Percentiles rank a stretch among this genome's conserved stretches.
Conservation (phyloP, 2,797 vertebrate species). For the Alcedo quadribrachys region DNA sequence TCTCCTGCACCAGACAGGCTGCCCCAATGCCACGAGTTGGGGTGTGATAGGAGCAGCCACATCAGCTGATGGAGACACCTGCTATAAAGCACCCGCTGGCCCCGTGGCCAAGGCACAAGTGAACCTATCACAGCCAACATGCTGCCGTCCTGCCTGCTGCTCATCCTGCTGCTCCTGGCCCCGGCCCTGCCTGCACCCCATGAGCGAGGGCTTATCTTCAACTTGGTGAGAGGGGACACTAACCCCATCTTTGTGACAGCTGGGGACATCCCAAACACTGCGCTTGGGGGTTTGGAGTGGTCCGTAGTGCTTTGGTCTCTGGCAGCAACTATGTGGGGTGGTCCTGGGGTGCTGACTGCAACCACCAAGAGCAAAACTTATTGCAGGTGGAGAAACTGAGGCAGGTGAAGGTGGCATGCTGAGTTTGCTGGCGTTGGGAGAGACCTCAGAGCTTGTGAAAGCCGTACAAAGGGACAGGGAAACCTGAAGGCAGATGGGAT, state of each 20-base stretch:
- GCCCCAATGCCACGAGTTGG: background rate
- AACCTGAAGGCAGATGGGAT: no score
- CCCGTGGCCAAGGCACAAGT: fast-evolving
- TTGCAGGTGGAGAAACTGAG: background rate
- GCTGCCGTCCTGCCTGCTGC: background rate
- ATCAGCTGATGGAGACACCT: background rate
- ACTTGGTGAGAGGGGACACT: slow-evolving; percentile 71
- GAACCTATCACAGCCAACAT: background rate
- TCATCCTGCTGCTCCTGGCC: slow-evolving; percentile 26
- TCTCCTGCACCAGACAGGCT: background rate
- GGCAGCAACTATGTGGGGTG: background rate
- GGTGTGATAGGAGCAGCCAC: slow-evolving; percentile 16
- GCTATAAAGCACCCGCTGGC: background rate
- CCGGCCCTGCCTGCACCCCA: background rate
- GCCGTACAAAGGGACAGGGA: background rate
- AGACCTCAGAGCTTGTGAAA: background rate
- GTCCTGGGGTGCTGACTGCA: background rate
- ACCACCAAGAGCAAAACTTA: background rate
- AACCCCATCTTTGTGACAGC: fast-evolving
- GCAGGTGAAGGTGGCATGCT: fast-evolving
- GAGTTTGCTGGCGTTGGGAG: background rate
- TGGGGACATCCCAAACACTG: fast-evolving
- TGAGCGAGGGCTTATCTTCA: slow-evolving; percentile 64
- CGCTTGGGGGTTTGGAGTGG: background rate
- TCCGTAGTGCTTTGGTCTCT: background rate